A percentile compares a stretch with the other conserved stretches of the same genome.
phyloP scores from a whole-genome alignment of 2,113 vertebrate species.

The Tyto alba region DNA sequence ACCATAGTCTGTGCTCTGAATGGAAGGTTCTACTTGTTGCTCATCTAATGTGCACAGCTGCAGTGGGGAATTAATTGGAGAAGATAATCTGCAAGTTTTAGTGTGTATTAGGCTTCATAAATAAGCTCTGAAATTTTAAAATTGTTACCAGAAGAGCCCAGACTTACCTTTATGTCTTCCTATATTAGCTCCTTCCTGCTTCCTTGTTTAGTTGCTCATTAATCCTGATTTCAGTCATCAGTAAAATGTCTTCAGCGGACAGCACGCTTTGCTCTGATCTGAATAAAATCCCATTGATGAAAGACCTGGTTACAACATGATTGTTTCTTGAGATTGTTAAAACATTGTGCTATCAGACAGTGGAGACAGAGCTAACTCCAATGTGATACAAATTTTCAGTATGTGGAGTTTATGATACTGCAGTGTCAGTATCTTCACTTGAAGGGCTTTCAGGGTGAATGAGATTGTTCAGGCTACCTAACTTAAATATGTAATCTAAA shows the following conservation, averaged over 20 bases:
- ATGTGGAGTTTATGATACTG: not conserved
- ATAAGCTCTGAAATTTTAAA: not conserved
- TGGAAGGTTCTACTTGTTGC: not conserved
- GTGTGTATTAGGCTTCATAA: not conserved
- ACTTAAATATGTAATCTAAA: not conserved
- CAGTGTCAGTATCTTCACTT: not conserved
- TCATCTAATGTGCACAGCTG: not conserved
- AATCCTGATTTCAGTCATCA: not conserved
- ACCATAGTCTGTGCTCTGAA: not conserved
- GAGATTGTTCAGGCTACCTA: not conserved
- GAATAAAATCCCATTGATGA: not conserved
- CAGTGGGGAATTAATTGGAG: not conserved
- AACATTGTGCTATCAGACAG: not conserved
- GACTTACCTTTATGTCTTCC: not conserved
- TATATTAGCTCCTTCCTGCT: not conserved
- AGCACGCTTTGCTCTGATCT: not conserved
- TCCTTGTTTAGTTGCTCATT: not conserved
- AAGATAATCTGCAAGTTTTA: not conserved
- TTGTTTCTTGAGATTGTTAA: not conserved
- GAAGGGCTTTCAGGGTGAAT: not conserved
- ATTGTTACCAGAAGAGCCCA: not conserved
- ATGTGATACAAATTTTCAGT: not conserved
- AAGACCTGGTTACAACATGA: not conserved
- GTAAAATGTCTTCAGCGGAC: not conserved
- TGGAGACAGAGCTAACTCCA: not conserved